phyloP scores from a whole-genome alignment of 2,113 vertebrate genomes.

The Collichthys lucidus region DNA sequence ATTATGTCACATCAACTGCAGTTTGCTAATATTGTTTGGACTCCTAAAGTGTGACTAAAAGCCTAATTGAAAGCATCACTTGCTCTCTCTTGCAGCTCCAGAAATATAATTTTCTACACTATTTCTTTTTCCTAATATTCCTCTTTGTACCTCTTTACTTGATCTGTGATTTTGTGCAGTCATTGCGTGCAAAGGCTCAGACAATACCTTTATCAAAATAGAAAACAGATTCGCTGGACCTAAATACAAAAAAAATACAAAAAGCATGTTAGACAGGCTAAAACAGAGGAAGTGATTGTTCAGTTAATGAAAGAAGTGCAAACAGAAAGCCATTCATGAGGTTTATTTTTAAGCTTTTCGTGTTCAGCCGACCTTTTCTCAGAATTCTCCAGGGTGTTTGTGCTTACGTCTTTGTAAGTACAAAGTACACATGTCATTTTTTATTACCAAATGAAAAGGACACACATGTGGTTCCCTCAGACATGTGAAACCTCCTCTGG shows the following conservation, averaged over 20 bases:
- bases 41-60: slow-evolving; percentile 36
- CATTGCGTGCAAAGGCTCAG: slow-evolving; percentile 29
- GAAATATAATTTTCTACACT: slow-evolving; percentile 4
- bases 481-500: slow-evolving; percentile 39
- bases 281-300: slow-evolving; percentile 43
- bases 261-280: slow-evolving; percentile 26
- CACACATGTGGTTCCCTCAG: slow-evolving; percentile 31
- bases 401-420: neutral
- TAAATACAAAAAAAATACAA: too few species aligned
- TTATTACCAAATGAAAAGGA: slow-evolving; percentile 34
- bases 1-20: slow-evolving; percentile 30
- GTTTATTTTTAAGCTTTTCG: slow-evolving; percentile 64
- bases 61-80: slow-evolving; percentile 21
- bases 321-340: slow-evolving; percentile 29
- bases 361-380: slow-evolving; percentile 47
- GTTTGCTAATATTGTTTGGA: slow-evolving; percentile 39
- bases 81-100: neutral
- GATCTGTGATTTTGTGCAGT: slow-evolving; percentile 4
- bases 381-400: slow-evolving; percentile 38
- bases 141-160: neutral
- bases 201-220: slow-evolving; percentile 45
- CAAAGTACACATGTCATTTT: slow-evolving; percentile 3
- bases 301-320: slow-evolving; percentile 45
- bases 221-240: slow-evolving; percentile 43
- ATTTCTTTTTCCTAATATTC: neutral